Percentiles rank a stretch among this genome's conserved stretches.
Conservation (phyloP, 2,888 invertebrate species). For the Tenthredo amoena region DNA sequence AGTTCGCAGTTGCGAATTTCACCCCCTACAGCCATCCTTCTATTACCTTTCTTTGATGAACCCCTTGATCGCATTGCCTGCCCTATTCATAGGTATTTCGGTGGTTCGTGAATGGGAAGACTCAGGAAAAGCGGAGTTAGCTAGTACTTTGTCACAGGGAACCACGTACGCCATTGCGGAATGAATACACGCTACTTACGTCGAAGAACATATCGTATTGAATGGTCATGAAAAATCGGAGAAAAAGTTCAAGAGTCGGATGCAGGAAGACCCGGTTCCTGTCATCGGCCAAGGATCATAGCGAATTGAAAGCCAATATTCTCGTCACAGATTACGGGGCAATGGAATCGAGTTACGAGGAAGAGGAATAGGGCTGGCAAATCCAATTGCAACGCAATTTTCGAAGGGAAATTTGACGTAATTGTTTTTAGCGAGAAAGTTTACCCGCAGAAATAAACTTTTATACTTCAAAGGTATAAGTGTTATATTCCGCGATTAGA, state of each 20-base stretch:
- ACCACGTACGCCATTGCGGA: neutral
- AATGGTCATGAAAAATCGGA: neutral
- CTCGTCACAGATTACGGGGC: constrained; percentile 43
- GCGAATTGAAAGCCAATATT: constrained; percentile 48
- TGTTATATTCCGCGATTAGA: neutral
- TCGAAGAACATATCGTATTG: neutral
- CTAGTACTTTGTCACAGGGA: neutral
- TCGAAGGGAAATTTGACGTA: constrained; percentile 47
- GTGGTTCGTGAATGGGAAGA: neutral
- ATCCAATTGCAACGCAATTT: constrained; percentile 48
- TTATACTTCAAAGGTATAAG: neutral
- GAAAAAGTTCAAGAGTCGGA: neutral
- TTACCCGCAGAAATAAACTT: constrained; percentile 27
- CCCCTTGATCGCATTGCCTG: constrained; percentile 16
- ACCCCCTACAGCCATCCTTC: neutral
- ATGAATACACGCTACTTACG: neutral
- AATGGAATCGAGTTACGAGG: constrained; percentile 27
- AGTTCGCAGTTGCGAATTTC: neutral
- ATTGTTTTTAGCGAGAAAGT: constrained; percentile 42
- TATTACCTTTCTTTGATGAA: neutral
- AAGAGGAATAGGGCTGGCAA: constrained; percentile 44
- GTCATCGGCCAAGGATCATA: constrained; percentile 20
- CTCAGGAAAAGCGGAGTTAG: neutral
- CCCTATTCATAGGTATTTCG: constrained; percentile 20
- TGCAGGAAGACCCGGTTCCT: neutral